Base-by-base conservation (phyloP, 1,140 invertebrate genomes). In the Helicoverpa zea region DNA sequence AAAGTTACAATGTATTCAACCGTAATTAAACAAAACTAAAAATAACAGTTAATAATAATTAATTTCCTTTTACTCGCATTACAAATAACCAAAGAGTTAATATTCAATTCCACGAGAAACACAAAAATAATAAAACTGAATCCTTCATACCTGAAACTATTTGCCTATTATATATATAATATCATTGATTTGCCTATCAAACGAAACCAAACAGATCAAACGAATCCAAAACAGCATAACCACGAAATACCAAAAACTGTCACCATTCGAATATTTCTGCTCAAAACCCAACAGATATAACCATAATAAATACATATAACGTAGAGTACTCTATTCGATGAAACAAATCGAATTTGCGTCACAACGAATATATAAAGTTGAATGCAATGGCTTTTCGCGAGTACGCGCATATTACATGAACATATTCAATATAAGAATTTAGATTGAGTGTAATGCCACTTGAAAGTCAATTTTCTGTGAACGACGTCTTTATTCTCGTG, bases 271-370 rank as follows among this genome's bases (percentile, higher is more conserved):
- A 61, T 56, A 61, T 59, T 63, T 63, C 43, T 43, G 14, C 23
- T 52, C 43, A 29, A 61, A 16, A 43, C 3, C 13, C n/a, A 29
- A 49, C 43, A 51, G 49, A 76, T 76, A 51, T 63, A 76, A 11
- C 29, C 73, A 51, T 76, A 51, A 76, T 63, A 76, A 70, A 70
- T 52, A 23, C 23, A 23, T 23, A 70, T 4, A 52, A 70, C 30
- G 18, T 54, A 16, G 2, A 14, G 54, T 66, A 77, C 61, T 76
- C 54, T 51, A 63, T 76, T 64, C 75, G 59, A 66, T 66, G 59
- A 61, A 52, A 30, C 75, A 77, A 77, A 77, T 77, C 49, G 61
- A 77, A 77, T 77, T 66, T 77, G n/a, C 51, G 23, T 66, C 61
- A 54, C 18, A 29, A 43, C 51, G 59, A 29, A 77, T 59, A 54